Evolutionary conservation across 2,113 vertebrate genomes (phyloP).

Genomic region (Tachuris rubrigastra): DNA sequence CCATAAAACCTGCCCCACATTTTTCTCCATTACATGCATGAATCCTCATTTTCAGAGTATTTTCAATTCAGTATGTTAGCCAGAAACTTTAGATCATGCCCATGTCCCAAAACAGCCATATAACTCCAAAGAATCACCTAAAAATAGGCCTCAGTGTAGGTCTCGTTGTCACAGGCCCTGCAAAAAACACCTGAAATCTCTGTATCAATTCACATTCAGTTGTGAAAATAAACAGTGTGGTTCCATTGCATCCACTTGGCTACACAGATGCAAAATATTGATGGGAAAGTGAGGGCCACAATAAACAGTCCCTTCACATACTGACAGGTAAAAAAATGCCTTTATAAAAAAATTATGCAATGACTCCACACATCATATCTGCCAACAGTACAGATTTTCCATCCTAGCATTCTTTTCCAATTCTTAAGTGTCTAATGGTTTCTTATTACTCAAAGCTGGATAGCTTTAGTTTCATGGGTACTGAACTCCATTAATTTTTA

Average conservation of each 20-base stretch:
- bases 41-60: neutral
- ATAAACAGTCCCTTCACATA: neutral
- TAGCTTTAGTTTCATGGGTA: neutral
- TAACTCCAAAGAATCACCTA: neutral
- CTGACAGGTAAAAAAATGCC: neutral
- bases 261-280: neutral
- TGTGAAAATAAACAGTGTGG: rapidly evolving
- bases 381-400: neutral
- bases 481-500: neutral
- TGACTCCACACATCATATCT: no score
- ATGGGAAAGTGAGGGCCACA: neutral
- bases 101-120: neutral
- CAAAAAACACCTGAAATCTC: neutral
- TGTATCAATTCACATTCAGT: neutral
- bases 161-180: neutral
- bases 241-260: neutral
- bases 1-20: neutral
- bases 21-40: neutral
- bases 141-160: neutral
- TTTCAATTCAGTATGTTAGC: neutral
- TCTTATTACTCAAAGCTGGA: neutral
- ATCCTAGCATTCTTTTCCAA: neutral
- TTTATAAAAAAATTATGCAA: neutral
- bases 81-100: neutral
- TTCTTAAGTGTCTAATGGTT: neutral